These are phyloP conservation scores for Lycorma delicatula DNA, from an alignment of 1,140 invertebrate species.

Conservation along the genomic window DNA sequence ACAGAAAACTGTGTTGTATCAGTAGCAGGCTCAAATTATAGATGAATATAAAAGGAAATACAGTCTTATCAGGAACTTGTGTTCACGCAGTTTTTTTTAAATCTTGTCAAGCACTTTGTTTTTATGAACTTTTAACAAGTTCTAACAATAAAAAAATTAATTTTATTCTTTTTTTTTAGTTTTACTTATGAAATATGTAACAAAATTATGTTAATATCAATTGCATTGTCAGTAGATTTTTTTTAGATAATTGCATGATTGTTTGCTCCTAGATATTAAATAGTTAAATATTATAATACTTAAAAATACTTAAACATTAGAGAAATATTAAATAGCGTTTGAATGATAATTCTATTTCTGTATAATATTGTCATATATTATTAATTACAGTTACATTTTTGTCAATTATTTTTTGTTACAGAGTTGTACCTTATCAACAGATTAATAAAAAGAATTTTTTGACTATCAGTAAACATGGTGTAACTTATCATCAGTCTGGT, in stretches of 20 bases:
- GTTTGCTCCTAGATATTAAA: background rate
- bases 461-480: conserved; percentile 57
- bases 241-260: background rate
- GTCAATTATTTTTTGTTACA: conserved; percentile 31
- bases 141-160: too few species aligned
- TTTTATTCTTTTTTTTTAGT: too few species aligned
- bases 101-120: too few species aligned
- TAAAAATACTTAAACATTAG: background rate
- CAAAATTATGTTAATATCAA: too few species aligned
- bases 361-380: background rate
- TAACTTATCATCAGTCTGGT: conserved; percentile 52
- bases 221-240: background rate
- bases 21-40: too few species aligned
- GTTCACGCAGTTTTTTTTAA: too few species aligned
- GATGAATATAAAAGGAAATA: too few species aligned
- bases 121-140: too few species aligned
- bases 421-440: conserved; percentile 52
- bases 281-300: background rate
- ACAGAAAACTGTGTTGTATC: too few species aligned
- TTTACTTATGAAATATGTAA: too few species aligned
- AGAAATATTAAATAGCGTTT: background rate
- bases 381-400: background rate
- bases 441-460: conserved; percentile 53
- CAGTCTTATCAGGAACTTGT: too few species aligned
- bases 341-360: background rate